These are phyloP conservation scores for Panopea generosa DNA, from an alignment of 2,888 invertebrate species.

Conservation along the genomic window DNA sequence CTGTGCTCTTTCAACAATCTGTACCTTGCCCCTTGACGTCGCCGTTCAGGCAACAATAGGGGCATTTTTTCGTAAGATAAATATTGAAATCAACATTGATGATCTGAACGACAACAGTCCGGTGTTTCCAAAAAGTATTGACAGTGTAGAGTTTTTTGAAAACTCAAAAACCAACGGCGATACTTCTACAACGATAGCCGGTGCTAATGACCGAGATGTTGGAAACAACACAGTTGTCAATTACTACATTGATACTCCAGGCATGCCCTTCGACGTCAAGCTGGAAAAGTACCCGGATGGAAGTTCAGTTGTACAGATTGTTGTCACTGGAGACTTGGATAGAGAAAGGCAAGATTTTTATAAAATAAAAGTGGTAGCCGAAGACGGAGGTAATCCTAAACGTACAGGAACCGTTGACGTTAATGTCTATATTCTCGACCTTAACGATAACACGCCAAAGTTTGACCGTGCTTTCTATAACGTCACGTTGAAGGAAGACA, in stretches of 20 bases:
- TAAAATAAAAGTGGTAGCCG: constrained; percentile 67
- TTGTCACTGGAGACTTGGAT: constrained; percentile 69
- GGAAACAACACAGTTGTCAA: constrained; percentile 68
- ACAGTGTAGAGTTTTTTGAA: constrained; percentile 67
- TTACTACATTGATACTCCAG: constrained; percentile 63
- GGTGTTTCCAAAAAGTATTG: constrained; percentile 64
- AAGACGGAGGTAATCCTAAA: constrained; percentile 69
- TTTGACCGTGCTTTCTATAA: constrained; percentile 68
- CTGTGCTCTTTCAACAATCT: constrained; percentile 60
- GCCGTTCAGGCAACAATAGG: constrained; percentile 69
- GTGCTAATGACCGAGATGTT: constrained; percentile 70
- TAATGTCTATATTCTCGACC: constrained; percentile 67
- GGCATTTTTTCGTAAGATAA: constrained; percentile 72
- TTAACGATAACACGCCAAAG: constrained; percentile 72
- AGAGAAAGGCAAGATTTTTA: constrained; percentile 70
- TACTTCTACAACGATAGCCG: constrained; percentile 62
- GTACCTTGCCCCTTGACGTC: constrained; percentile 68
- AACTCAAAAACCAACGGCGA: constrained; percentile 55
- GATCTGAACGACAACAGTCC: constrained; percentile 79
- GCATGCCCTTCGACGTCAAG: constrained; percentile 65
- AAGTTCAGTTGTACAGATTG: constrained; percentile 66
- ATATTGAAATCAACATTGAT: constrained; percentile 67
- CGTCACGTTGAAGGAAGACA: constrained; percentile 68
- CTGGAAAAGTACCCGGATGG: constrained; percentile 66
- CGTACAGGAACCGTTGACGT: constrained; percentile 63